Conservation (phyloP, 2,113 vertebrate species). For the Petromus typicus region DNA sequence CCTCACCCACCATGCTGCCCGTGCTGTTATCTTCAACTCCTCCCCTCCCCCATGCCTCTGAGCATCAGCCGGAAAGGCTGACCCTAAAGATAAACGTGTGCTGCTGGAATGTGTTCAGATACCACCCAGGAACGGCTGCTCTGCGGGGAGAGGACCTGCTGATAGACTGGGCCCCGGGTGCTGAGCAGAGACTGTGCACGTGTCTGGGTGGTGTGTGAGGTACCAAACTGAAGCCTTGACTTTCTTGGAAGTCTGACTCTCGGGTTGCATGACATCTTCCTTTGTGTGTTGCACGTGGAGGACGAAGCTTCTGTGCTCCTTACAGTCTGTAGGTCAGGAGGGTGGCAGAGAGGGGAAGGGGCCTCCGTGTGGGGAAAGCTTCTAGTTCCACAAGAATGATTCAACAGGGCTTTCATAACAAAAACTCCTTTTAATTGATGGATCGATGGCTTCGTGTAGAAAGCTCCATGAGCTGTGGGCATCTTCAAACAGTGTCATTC, state of each 20-base stretch:
- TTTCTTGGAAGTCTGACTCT: background rate
- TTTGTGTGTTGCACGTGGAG: background rate
- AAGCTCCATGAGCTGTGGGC: background rate
- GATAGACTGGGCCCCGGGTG: conserved; percentile 9
- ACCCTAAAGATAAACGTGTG: conserved; percentile 70
- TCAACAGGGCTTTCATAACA: background rate
- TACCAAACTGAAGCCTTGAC: background rate
- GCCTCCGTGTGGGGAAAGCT: background rate
- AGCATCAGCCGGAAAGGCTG: conserved; percentile 72
- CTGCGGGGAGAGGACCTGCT: conserved; percentile 13
- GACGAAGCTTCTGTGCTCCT: background rate
- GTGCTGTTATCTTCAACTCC: background rate
- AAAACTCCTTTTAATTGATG: background rate
- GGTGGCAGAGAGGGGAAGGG: background rate
- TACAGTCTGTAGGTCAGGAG: background rate
- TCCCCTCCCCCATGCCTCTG: background rate
- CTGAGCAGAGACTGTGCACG: background rate
- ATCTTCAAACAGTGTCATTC: background rate
- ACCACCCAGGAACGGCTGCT: background rate
- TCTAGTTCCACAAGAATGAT: background rate
- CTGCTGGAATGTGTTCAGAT: conserved; percentile 73
- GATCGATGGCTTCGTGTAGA: background rate
- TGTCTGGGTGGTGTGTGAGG: background rate
- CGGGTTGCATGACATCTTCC: background rate
- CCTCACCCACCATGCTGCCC: conserved; percentile 3